A percentile compares a stretch with the other conserved stretches of the same genome.
phyloP scores from a whole-genome alignment of 2,113 vertebrate species.

The Labeo rohita region DNA sequence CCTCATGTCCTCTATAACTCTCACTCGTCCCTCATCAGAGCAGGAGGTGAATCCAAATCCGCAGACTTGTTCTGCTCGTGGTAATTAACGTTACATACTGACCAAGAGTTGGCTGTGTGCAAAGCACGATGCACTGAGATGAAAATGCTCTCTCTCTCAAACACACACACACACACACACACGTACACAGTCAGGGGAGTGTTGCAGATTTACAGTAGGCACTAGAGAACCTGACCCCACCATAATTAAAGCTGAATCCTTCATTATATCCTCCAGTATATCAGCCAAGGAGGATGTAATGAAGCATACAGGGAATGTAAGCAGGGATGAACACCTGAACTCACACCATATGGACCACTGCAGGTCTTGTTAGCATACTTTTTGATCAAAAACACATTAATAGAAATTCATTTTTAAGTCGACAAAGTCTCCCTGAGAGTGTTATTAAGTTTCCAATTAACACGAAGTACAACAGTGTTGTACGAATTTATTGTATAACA shows the following conservation, averaged over 20 bases:
- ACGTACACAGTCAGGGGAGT: not conserved
- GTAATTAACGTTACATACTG: not conserved
- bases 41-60: constrained; percentile 6
- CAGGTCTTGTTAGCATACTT: not conserved
- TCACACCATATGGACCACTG: constrained; percentile 31
- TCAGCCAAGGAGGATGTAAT: constrained; percentile 53
- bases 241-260: constrained; percentile 57
- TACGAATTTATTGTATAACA: too few relatives aligned
- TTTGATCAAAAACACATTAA: not conserved
- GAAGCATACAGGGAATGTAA: constrained; percentile 53
- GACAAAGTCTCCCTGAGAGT: not conserved
- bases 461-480: not conserved
- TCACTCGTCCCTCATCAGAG: constrained; percentile 4
- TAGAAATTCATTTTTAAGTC: not conserved
- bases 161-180: not conserved
- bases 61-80: not conserved
- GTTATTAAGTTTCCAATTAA: not conserved
- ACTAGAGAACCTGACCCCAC: constrained; percentile 48
- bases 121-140: not conserved
- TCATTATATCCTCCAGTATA: constrained; percentile 56
- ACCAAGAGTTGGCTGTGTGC: not conserved
- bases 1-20: constrained; percentile 4
- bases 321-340: constrained; percentile 7
- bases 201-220: constrained; percentile 55
- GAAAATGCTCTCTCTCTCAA: not conserved